Evolutionary conservation across 2,797 vertebrate genomes (phyloP), one percentile per base, ranked within the genome.

Genomic region (Salmo trutta): DNA sequence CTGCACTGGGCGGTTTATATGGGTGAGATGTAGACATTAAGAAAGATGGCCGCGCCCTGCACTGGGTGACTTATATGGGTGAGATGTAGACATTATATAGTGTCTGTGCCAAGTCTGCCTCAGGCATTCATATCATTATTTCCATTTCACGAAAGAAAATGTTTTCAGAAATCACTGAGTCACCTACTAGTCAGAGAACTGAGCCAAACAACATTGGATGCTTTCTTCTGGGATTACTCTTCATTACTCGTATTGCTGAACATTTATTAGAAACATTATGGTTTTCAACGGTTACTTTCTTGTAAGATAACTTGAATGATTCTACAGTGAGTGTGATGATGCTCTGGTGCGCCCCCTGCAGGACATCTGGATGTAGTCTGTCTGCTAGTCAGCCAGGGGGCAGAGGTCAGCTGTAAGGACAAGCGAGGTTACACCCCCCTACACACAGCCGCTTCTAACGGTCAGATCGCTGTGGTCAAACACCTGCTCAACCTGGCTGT

Each of bases 21-120:
- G 96, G 98, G 98, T 99, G 91, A 96, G 94, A 59, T 8, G 17
- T 0, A n/a, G 24, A 1, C 31, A 33, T 33, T 89, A 99, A 99
- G 95, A 98, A 97, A 89, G 98, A 99, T 77, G 94, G 97, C 80
- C 95, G 97, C 16, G 96, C 97, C 71, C 93, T 99, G 85, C 98
- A 99, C 90, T 99, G 98, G 98, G 98, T 97, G 1, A 96, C 97
- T 0, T 99, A 97, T 84, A 97, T 96, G 96, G 98, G 98, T 99
- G 91, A 96, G 94, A 78, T 8, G 17, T 0, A n/a, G 27, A 1
- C n/a, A 47, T 21, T 51, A 41, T 3, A 5, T 5, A 47, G 8
- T 47, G 10, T 47, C 41, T 47, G 8, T 47, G 10, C 8, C 41
- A 47, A 47, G 8, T 47, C 41, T 47, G 8, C 41, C 41, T 47